These are phyloP conservation scores for Perca fluviatilis DNA, from an alignment of 2,113 vertebrate species.

Conservation along the genomic window DNA sequence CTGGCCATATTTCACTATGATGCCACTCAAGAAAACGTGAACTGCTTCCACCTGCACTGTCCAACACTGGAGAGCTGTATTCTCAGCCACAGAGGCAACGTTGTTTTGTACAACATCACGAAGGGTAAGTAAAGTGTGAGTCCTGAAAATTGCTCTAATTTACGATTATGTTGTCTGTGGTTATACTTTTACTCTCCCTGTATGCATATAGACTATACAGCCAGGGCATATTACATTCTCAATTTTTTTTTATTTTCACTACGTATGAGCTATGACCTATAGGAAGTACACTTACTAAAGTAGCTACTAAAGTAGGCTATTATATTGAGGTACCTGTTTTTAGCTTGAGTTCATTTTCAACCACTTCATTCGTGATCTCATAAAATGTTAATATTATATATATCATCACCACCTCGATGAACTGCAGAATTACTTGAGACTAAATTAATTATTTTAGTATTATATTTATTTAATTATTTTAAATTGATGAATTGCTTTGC, in stretches of 20 bases:
- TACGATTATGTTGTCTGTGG: neutral
- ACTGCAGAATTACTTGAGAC: neutral
- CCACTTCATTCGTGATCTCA: neutral
- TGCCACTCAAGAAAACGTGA: constrained; percentile 80
- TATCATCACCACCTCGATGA: neutral
- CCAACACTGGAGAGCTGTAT: constrained; percentile 92
- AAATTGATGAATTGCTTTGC: too few species aligned
- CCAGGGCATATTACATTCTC: neutral
- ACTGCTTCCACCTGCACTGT: constrained; percentile 93
- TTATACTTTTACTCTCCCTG: too few species aligned
- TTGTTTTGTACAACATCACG: constrained; percentile 92
- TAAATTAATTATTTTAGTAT: too few species aligned
- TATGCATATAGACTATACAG: neutral
- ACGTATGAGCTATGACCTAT: neutral
- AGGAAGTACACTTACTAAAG: neutral
- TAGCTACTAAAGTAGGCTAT: too few species aligned
- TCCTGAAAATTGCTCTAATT: neutral
- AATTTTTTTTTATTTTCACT: neutral
- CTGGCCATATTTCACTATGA: constrained; percentile 93
- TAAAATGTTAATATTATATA: neutral
- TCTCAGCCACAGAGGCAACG: constrained; percentile 83
- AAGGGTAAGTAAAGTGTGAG: constrained; percentile 82
- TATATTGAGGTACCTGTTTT: neutral
- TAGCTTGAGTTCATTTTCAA: neutral
- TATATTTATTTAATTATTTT: too few species aligned